A percentile compares a stretch with the other conserved stretches of the same genome.
phyloP scores from a whole-genome alignment of 2,888 invertebrate species.

The Acrobasis repandana region DNA sequence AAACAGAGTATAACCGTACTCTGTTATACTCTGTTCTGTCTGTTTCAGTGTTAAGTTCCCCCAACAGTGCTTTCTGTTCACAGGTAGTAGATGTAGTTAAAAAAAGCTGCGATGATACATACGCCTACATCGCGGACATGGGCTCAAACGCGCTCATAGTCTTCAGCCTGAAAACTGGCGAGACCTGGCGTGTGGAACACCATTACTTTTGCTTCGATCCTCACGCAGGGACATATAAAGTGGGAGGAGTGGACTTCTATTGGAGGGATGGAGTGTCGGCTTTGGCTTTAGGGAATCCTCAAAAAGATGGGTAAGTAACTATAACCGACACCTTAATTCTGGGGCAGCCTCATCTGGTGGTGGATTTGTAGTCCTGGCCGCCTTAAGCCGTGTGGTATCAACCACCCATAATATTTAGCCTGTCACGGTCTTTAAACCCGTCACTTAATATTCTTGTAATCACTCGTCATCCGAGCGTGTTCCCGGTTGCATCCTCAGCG shows the following conservation, averaged over 20 bases:
- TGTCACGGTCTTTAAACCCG: no score
- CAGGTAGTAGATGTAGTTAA: conserved; percentile 85
- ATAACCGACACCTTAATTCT: no score
- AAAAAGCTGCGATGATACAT: conserved; percentile 83
- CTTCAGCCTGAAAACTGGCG: conserved; percentile 85
- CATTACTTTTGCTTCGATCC: conserved; percentile 91
- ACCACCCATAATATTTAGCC: no score
- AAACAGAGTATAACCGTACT: no score
- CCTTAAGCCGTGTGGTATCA: no score
- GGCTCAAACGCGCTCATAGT: conserved; percentile 89
- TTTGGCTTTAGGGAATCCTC: conserved; percentile 83
- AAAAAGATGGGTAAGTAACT: conserved; percentile 63
- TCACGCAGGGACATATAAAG: conserved; percentile 85
- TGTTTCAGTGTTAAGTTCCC: no score
- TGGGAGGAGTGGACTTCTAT: conserved; percentile 89
- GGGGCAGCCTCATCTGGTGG: no score
- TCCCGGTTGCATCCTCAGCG: no score
- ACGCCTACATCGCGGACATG: conserved; percentile 89
- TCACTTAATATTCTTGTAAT: no score
- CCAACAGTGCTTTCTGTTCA: conserved; percentile 44
- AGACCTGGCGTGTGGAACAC: conserved; percentile 89
- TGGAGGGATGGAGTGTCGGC: conserved; percentile 92
- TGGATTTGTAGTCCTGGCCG: no score
- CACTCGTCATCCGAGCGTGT: no score
- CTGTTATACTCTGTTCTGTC: no score